Conservation (phyloP, 2,113 vertebrate species). For the Caretta caretta region DNA sequence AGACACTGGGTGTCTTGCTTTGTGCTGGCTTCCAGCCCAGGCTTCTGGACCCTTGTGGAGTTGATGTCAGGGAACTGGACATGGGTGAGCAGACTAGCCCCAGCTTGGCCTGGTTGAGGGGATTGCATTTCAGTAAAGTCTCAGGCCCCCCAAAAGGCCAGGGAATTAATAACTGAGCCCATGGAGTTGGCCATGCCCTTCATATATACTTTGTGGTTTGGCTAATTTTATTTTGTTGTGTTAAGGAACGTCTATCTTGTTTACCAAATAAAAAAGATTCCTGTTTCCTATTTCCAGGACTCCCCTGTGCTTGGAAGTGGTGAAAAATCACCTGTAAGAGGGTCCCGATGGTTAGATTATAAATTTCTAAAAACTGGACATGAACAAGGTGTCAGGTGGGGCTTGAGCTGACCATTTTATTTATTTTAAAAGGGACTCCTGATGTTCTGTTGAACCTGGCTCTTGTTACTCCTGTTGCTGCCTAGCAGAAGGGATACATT, state of each 20-base stretch:
- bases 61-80: neutral
- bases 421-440: neutral
- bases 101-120: neutral
- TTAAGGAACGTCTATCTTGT: neutral
- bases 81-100: neutral
- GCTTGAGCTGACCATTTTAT: neutral
- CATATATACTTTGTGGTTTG: neutral
- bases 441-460: neutral
- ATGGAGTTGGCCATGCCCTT: constrained; percentile 32
- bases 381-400: neutral
- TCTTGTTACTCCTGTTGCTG: neutral
- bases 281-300: neutral
- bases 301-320: neutral
- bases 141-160: constrained; percentile 71
- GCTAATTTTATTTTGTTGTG: neutral
- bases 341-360: neutral
- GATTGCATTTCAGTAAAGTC: constrained; percentile 73
- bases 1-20: neutral
- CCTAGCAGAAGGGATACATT: neutral
- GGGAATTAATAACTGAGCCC: constrained; percentile 53
- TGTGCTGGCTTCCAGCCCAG: constrained; percentile 50
- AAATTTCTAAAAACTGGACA: neutral
- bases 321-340: neutral
- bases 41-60: neutral
- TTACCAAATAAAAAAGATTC: neutral